Percentiles rank a stretch among this genome's conserved stretches.
Evolutionary conservation across 1,140 invertebrate genomes (phyloP).

Genomic region (Andrena cerasifolii): DNA sequence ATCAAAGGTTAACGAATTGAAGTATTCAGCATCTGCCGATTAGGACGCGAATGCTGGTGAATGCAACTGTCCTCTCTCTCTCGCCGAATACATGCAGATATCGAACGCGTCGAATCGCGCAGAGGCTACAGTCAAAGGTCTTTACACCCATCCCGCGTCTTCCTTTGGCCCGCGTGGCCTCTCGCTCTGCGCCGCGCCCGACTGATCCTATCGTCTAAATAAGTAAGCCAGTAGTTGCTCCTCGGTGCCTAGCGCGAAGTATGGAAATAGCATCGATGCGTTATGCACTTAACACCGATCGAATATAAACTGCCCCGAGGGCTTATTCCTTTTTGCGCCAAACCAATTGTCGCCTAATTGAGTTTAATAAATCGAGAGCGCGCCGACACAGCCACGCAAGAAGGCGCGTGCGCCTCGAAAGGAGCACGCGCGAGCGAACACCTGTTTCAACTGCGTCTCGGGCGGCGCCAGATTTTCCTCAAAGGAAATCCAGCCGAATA

Average conservation of each 20-base stretch:
- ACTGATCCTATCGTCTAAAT: neutral
- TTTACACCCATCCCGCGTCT: too few relatives aligned
- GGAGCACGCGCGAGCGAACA: neutral
- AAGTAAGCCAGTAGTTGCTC: slow-evolving; percentile 30
- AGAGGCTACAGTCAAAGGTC: too few relatives aligned
- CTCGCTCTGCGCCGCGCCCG: neutral
- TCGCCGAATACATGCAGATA: too few relatives aligned
- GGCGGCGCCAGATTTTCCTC: neutral
- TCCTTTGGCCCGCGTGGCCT: too few relatives aligned
- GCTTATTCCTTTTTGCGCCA: slow-evolving; percentile 32
- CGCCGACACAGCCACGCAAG: slow-evolving; percentile 2
- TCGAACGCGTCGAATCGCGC: too few relatives aligned
- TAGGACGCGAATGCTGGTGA: neutral
- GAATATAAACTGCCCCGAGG: slow-evolving; percentile 41
- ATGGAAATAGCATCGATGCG: slow-evolving; percentile 37
- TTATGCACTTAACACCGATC: slow-evolving; percentile 50
- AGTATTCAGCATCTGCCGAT: neutral
- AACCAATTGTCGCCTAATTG: slow-evolving; percentile 40
- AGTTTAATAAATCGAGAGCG: slow-evolving; percentile 43
- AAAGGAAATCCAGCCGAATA: too few relatives aligned
- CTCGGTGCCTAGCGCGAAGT: neutral
- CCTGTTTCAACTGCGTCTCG: neutral
- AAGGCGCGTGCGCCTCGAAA: slow-evolving; percentile 3
- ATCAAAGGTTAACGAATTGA: slow-evolving; percentile 33
- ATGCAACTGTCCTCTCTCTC: too few relatives aligned